These are phyloP conservation scores for Protula sp. DNA, from an alignment of 2,888 invertebrate genomes.

Conservation along the genomic window DNA sequence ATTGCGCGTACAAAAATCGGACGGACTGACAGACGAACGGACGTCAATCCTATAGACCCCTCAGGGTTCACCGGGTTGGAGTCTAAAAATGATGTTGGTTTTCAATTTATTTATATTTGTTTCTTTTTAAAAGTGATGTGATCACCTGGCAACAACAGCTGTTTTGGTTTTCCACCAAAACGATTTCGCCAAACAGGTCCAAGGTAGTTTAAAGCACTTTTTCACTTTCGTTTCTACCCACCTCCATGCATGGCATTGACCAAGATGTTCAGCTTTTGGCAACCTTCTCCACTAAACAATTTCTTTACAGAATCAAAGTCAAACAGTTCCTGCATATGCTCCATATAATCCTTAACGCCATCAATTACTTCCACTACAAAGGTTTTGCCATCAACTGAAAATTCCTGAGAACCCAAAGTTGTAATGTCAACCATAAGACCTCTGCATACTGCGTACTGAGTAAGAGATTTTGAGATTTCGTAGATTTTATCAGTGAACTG, in stretches of 20 bases:
- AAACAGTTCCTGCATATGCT: conserved; percentile 92
- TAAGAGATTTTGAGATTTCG: conserved; percentile 71
- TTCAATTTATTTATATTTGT: no score
- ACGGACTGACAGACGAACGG: no score
- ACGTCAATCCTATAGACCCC: no score
- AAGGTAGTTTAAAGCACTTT: no score
- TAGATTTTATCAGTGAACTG: conserved; percentile 82
- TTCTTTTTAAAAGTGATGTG: no score
- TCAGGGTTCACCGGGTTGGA: no score
- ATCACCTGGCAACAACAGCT: no score
- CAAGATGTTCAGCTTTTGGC: conserved; percentile 70
- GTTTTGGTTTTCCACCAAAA: no score
- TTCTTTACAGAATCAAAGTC: conserved; percentile 77
- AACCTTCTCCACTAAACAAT: conserved; percentile 64
- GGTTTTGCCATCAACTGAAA: conserved; percentile 57
- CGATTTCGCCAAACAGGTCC: no score
- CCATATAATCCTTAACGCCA: conserved; percentile 80
- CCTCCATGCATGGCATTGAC: conserved; percentile 94
- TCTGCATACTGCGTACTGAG: conserved; percentile 73
- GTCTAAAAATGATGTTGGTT: no score
- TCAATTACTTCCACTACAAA: conserved; percentile 71
- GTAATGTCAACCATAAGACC: conserved; percentile 63
- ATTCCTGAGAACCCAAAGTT: conserved; percentile 66
- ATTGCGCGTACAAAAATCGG: no score
- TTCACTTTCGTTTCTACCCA: no score